phyloP scores from a whole-genome alignment of 2,113 vertebrate genomes.

The Semnornis frantzii region DNA sequence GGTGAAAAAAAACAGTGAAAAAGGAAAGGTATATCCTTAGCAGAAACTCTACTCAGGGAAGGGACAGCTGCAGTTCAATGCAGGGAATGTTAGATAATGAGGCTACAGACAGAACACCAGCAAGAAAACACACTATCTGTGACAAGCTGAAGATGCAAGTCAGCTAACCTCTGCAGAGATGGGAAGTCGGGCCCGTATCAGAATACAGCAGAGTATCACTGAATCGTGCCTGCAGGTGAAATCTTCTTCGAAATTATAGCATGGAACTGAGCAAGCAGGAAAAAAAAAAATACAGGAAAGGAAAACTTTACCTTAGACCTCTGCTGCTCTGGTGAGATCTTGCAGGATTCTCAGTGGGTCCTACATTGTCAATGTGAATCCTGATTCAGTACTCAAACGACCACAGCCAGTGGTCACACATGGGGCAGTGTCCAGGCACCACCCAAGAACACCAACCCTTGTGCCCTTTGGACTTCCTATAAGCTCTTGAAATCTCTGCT shows the following conservation, averaged over 20 bases:
- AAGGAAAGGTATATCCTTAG: conserved; percentile 47
- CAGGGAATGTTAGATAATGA: conserved; percentile 61
- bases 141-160: background rate
- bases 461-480: conserved; percentile 51
- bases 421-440: background rate
- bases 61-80: conserved; percentile 57
- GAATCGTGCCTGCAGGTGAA: background rate
- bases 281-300: conserved; percentile 2
- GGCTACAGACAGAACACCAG: conserved; percentile 55
- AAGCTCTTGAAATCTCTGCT: conserved; percentile 19
- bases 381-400: background rate
- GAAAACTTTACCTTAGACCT: conserved; percentile 40
- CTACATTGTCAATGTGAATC: background rate
- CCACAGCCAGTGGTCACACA: background rate
- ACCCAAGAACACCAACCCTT: conserved; percentile 19
- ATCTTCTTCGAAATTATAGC: background rate
- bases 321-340: background rate
- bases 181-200: background rate
- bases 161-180: background rate
- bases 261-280: background rate
- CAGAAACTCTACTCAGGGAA: conserved; percentile 45
- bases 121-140: background rate
- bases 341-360: background rate
- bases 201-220: background rate
- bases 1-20: conserved; percentile 60